These are phyloP conservation scores for Lophius americanus DNA, from an alignment of 2,797 vertebrate species.

Conservation along the genomic window DNA sequence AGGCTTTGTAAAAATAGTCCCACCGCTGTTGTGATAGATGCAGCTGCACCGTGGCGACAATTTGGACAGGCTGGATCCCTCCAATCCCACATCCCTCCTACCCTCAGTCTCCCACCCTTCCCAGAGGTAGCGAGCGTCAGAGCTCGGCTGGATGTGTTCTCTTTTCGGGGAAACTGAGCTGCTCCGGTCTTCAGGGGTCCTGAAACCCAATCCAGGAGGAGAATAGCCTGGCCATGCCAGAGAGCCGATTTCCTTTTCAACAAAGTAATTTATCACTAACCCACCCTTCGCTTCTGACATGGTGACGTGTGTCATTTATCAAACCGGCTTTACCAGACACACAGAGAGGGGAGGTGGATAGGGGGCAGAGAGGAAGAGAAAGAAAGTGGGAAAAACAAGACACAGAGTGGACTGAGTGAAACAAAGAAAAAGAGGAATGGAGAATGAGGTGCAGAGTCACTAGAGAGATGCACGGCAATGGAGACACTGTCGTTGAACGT, in stretches of 20 bases:
- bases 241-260: conserved; percentile 99
- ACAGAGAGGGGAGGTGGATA: conserved; percentile 64
- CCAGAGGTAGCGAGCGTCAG: conserved; percentile 67
- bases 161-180: conserved; percentile 80
- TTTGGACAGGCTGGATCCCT: conserved; percentile 76
- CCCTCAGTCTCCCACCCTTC: conserved; percentile 54
- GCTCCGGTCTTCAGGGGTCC: conserved; percentile 86
- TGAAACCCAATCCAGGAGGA: conserved; percentile 95
- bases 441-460: conserved; percentile 65
- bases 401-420: conserved; percentile 58
- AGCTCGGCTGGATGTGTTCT: conserved; percentile 81
- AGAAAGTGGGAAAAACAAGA: conserved; percentile 59
- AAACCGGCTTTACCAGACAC: conserved; percentile 90
- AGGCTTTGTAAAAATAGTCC: conserved; percentile 81
- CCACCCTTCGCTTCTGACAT: conserved; percentile 96
- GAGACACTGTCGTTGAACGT: conserved; percentile 23
- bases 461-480: conserved; percentile 48
- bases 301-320: conserved; percentile 99
- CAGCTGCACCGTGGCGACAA: conserved; percentile 81
- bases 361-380: conserved; percentile 61
- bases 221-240: conserved; percentile 93
- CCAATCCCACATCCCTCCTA: conserved; percentile 49
- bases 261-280: conserved; percentile 98
- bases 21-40: conserved; percentile 81
- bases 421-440: conserved; percentile 66